Evolutionary conservation across 1,140 invertebrate species (phyloP).

Genomic region (Drosophila burlai): DNA sequence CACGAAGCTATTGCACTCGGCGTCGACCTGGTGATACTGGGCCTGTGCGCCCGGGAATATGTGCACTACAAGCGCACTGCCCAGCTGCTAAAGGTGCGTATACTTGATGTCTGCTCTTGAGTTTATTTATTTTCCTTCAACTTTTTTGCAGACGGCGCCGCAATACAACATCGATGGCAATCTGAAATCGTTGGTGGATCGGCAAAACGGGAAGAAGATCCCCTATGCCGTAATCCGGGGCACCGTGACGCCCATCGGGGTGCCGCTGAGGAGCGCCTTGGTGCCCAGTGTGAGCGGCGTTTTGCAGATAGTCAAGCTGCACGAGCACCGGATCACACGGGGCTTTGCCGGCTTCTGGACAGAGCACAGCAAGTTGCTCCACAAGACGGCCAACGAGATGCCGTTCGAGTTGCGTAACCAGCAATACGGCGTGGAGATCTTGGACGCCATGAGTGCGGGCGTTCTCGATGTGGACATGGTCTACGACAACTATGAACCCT

Average conservation of each 20-base stretch:
- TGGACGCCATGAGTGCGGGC: constrained; percentile 90
- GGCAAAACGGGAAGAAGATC: constrained; percentile 88
- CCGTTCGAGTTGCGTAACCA: constrained; percentile 90
- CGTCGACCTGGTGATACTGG: constrained; percentile 90
- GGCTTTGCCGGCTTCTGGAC: constrained; percentile 92
- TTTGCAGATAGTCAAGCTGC: constrained; percentile 87
- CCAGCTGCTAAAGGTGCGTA: constrained; percentile 88
- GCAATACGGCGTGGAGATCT: constrained; percentile 88
- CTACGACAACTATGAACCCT: constrained; percentile 91
- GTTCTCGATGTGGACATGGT: constrained; percentile 92
- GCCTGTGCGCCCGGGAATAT: constrained; percentile 90
- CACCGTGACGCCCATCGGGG: constrained; percentile 90
- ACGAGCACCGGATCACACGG: constrained; percentile 91
- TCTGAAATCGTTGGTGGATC: constrained; percentile 87
- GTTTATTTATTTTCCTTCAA: not conserved
- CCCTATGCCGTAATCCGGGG: constrained; percentile 91
- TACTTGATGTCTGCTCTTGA: not conserved
- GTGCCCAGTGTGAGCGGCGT: constrained; percentile 90
- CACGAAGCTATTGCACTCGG: constrained; percentile 89
- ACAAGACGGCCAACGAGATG: constrained; percentile 90
- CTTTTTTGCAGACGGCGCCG: constrained; percentile 87
- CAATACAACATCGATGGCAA: constrained; percentile 88
- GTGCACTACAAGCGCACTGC: constrained; percentile 89
- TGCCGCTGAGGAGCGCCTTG: constrained; percentile 89
- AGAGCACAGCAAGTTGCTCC: constrained; percentile 90